phyloP scores from a whole-genome alignment of 2,113 vertebrate species.

The Pholis gunnellus region DNA sequence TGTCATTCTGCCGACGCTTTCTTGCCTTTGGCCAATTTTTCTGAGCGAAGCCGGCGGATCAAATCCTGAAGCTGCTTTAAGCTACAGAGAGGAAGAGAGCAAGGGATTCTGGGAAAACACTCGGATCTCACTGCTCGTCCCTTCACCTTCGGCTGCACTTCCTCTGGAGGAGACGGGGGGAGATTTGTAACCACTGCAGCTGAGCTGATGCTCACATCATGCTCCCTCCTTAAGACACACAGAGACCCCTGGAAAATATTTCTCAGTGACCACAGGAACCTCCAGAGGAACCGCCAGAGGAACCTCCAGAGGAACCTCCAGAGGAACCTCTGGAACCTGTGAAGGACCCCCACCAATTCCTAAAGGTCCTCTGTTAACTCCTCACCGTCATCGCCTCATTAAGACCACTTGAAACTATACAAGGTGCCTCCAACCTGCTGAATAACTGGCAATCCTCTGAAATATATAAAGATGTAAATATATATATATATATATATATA shows the following conservation, averaged over 20 bases:
- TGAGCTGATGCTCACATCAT: neutral
- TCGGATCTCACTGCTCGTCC: conserved; percentile 35
- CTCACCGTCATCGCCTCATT: neutral
- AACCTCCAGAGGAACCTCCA: neutral
- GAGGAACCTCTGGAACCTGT: neutral
- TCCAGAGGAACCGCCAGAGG: neutral
- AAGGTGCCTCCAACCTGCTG: neutral
- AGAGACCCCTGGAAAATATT: neutral
- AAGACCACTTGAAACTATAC: neutral
- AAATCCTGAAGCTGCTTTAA: conserved; percentile 57
- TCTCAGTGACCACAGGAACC: neutral
- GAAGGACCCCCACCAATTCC: neutral
- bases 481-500: no score
- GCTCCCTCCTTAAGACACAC: neutral
- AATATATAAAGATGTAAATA: no score
- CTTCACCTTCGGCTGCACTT: conserved; percentile 37
- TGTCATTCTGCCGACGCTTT: conserved; percentile 45
- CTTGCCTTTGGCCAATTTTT: conserved; percentile 52
- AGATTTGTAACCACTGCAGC: neutral
- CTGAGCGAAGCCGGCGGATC: conserved; percentile 50
- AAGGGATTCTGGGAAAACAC: conserved; percentile 56
- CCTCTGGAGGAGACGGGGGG: neutral
- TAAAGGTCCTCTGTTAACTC: neutral
- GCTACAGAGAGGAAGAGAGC: conserved; percentile 37
- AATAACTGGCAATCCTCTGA: neutral